These are phyloP conservation scores for Tribolium madens DNA, from an alignment of 1,140 invertebrate species.

Conservation along the genomic window DNA sequence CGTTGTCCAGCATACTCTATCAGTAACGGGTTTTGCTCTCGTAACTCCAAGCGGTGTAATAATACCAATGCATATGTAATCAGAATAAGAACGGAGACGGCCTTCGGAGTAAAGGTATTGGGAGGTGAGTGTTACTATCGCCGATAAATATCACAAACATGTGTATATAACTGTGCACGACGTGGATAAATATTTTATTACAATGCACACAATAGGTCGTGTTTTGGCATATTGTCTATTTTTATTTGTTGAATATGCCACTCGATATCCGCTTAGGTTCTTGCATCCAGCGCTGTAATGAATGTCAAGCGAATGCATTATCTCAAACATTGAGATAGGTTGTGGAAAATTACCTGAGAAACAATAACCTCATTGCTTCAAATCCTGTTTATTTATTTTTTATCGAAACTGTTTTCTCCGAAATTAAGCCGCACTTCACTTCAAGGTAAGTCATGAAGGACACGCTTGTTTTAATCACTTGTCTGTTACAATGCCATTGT, in stretches of 20 bases:
- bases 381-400: constrained; percentile 19
- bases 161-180: constrained; percentile 33
- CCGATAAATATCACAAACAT: constrained; percentile 35
- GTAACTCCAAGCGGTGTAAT: constrained; percentile 32
- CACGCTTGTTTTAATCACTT: constrained; percentile 6
- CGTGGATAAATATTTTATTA: constrained; percentile 20
- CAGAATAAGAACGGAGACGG: constrained; percentile 38
- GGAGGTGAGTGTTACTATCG: constrained; percentile 34
- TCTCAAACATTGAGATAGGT: constrained; percentile 5
- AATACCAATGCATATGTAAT: constrained; percentile 39
- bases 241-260: neutral
- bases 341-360: constrained; percentile 9
- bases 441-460: constrained; percentile 13
- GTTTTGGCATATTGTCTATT: constrained; percentile 21
- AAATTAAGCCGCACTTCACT: constrained; percentile 19
- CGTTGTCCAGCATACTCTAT: constrained; percentile 29
- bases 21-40: constrained; percentile 34
- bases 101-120: constrained; percentile 30
- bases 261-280: neutral
- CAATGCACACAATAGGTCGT: constrained; percentile 16
- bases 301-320: neutral
- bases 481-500: neutral
- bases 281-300: neutral
- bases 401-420: constrained; percentile 8
- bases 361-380: constrained; percentile 17